phyloP scores from a whole-genome alignment of 2,888 invertebrate species.

The Acheta domesticus region DNA sequence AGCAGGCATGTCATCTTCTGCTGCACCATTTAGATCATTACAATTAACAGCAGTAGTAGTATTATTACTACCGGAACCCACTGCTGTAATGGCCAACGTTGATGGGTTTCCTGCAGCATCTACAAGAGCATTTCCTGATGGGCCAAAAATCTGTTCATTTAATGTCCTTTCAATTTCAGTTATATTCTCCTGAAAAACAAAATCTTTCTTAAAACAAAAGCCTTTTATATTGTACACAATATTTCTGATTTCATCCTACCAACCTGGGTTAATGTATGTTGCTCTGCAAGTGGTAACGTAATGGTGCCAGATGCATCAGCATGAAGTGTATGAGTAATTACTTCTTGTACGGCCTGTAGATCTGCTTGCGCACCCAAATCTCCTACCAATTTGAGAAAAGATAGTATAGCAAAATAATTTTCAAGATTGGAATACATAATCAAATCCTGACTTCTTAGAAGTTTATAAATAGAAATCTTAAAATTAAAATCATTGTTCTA shows the following conservation, averaged over 20 bases:
- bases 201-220: slow-evolving; percentile 6
- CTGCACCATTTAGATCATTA: background rate
- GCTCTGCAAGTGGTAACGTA: slow-evolving; percentile 45
- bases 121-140: slow-evolving; percentile 24
- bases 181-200: slow-evolving; percentile 45
- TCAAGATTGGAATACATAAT: no score
- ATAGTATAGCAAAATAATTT: background rate
- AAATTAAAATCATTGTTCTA: background rate
- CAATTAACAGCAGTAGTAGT: background rate
- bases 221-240: background rate
- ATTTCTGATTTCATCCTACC: background rate
- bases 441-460: no score
- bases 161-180: slow-evolving; percentile 48
- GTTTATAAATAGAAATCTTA: background rate
- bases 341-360: slow-evolving; percentile 39
- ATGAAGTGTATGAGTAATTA: slow-evolving; percentile 45
- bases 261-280: slow-evolving; percentile 47
- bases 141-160: slow-evolving; percentile 46
- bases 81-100: background rate
- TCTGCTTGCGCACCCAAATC: slow-evolving; percentile 18
- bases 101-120: background rate
- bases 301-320: slow-evolving; percentile 48
- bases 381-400: background rate
- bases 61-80: background rate
- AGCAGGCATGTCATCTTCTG: background rate